A percentile compares a stretch with the other conserved stretches of the same genome.
Conservation (phyloP, 53 echinoderm and acorn worm genomes). For the Paracentrotus lividus region DNA sequence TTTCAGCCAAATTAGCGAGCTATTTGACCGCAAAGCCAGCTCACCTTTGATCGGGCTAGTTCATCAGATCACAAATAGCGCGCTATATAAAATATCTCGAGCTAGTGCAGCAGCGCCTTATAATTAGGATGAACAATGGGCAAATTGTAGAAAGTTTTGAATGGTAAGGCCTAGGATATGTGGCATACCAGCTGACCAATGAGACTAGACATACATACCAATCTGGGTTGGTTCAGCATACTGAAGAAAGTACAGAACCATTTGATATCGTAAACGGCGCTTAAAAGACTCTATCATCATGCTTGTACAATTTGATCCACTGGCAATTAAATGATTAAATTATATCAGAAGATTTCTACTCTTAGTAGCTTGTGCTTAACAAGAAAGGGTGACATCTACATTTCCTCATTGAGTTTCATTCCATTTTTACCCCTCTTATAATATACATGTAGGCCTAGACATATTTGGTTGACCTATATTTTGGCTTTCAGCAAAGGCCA, state of each 20-base stretch:
- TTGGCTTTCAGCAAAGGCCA: neutral
- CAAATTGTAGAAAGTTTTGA: too few relatives aligned
- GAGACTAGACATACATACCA: neutral
- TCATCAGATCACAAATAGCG: too few relatives aligned
- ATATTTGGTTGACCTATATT: neutral
- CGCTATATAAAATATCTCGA: too few relatives aligned
- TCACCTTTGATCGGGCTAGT: too few relatives aligned
- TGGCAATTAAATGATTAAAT: neutral
- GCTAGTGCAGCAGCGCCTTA: too few relatives aligned
- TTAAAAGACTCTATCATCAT: neutral
- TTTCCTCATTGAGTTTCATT: neutral
- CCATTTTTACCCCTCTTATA: neutral
- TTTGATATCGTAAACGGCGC: neutral
- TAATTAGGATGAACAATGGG: too few relatives aligned
- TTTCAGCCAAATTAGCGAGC: too few relatives aligned
- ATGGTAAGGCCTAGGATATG: too few relatives aligned
- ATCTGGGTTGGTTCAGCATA: neutral
- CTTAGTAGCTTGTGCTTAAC: neutral
- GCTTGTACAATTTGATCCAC: neutral
- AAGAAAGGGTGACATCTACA: neutral
- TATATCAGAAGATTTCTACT: neutral
- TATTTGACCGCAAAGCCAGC: too few relatives aligned
- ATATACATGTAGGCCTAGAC: neutral
- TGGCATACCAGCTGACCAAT: neutral
- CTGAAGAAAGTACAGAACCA: neutral